Conservation (phyloP, 2,113 vertebrate species). For the Zapornia atra region DNA sequence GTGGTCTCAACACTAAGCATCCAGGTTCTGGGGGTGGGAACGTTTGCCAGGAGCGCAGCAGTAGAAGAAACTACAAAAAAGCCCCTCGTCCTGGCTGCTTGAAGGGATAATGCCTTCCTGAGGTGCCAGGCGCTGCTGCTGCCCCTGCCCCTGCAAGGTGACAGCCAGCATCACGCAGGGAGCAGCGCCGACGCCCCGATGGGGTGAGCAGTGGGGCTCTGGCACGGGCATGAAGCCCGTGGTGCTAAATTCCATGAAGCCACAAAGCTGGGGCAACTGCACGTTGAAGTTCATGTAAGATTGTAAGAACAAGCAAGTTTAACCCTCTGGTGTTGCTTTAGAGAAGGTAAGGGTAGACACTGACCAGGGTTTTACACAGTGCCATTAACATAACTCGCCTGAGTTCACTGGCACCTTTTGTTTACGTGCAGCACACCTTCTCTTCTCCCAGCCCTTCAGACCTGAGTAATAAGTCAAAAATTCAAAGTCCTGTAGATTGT, state of each 20-base stretch:
- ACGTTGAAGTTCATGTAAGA: fast-evolving
- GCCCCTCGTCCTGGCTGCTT: neutral
- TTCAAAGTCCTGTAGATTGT: neutral
- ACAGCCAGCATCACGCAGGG: fast-evolving
- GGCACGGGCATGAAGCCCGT: fast-evolving
- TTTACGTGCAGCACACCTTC: neutral
- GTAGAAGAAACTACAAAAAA: neutral
- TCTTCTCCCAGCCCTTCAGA: neutral
- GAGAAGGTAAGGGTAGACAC: neutral
- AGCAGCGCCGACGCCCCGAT: fast-evolving
- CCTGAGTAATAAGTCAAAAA: neutral
- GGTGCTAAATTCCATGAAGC: neutral
- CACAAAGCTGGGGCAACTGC: neutral
- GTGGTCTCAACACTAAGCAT: neutral
- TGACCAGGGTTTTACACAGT: neutral
- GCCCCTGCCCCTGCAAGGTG: neutral
- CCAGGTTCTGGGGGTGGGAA: neutral
- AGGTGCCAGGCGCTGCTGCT: neutral
- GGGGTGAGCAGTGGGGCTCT: fast-evolving
- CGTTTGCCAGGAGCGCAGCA: neutral
- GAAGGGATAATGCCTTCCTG: neutral
- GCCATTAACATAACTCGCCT: neutral
- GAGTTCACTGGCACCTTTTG: neutral
- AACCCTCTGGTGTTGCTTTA: neutral
- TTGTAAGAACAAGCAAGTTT: neutral